Conservation (phyloP, 2,888 invertebrate species). For the Operophtera brumata region DNA sequence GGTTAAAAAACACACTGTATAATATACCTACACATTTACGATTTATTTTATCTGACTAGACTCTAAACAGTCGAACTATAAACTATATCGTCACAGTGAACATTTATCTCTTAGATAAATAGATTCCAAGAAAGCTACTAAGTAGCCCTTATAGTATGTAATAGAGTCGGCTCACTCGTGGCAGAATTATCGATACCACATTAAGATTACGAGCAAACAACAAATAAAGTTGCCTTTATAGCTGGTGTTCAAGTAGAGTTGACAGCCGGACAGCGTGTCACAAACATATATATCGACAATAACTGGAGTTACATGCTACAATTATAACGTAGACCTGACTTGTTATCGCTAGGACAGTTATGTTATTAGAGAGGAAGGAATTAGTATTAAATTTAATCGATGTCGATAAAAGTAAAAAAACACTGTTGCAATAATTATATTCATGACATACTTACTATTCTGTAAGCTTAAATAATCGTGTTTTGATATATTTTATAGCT, state of each 20-base stretch:
- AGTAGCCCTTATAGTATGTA: slow-evolving; percentile 5
- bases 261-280: slow-evolving; percentile 31
- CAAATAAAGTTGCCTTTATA: slow-evolving; percentile 36
- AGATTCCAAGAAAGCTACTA: not conserved
- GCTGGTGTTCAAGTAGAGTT: slow-evolving; percentile 26
- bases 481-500: no score
- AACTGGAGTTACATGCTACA: slow-evolving; percentile 41
- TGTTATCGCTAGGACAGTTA: slow-evolving; percentile 27
- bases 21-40: no score
- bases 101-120: no score
- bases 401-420: slow-evolving; percentile 5
- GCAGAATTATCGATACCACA: slow-evolving; percentile 26
- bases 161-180: slow-evolving; percentile 14
- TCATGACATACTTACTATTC: no score
- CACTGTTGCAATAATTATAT: no score
- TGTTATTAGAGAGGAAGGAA: slow-evolving; percentile 18
- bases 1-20: no score
- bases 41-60: no score
- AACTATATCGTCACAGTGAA: no score
- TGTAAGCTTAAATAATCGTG: no score
- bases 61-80: no score
- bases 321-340: slow-evolving; percentile 35
- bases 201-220: slow-evolving; percentile 36
- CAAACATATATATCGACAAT: slow-evolving; percentile 36
- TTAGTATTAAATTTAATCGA: slow-evolving; percentile 9